Evolutionary conservation across 2,797 vertebrate genomes (phyloP), one percentile per base, ranked within the genome.

Genomic region (Atherinosoma microstoma): DNA sequence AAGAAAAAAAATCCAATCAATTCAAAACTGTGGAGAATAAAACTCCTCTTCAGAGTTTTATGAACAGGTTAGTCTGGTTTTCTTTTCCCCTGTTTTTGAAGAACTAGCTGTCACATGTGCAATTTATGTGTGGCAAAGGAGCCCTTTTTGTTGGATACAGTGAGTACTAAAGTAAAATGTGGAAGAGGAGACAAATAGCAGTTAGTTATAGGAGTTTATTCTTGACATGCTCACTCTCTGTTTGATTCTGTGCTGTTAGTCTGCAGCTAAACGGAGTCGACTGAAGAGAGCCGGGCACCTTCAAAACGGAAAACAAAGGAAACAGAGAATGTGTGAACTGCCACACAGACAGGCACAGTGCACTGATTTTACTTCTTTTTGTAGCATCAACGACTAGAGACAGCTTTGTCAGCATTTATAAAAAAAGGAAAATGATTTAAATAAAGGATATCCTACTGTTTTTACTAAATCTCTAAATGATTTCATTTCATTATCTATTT

Each of bases 401-500:
- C 18, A 6, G 34, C 34, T 35, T 61, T 59, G 64, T 16, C 18
- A 47, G 58, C 64, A n/a, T 3, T 42, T 3, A 59, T 56, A 62
- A 47, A 10, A 57, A 4, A 60, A 61, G 79, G 64, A 69, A 29
- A 60, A n/a, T n/a, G n/a, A n/a, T n/a, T n/a, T n/a, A n/a, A n/a
- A n/a, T 63, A 32, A 32, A 12, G 24, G 42, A 42, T 18, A 27
- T 9, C 11, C 18, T 3, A 5, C n/a, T n/a, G 2, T 5, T 12
- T 38, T 12, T 9, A 20, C 24, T 47, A 18, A 63, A 51, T 64
- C 27, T 34, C 18, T 20, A 73, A 71, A 67, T 56, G 8, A 62
- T 79, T 67, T 34, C 1, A 77, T 78, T 75, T 64, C 62, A 27
- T 72, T 73, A 69, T 75, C 76, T 53, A 8, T 51, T 64, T 68